Evolutionary conservation across 2,113 vertebrate genomes (phyloP).

Genomic region (Chionomys nivalis): DNA sequence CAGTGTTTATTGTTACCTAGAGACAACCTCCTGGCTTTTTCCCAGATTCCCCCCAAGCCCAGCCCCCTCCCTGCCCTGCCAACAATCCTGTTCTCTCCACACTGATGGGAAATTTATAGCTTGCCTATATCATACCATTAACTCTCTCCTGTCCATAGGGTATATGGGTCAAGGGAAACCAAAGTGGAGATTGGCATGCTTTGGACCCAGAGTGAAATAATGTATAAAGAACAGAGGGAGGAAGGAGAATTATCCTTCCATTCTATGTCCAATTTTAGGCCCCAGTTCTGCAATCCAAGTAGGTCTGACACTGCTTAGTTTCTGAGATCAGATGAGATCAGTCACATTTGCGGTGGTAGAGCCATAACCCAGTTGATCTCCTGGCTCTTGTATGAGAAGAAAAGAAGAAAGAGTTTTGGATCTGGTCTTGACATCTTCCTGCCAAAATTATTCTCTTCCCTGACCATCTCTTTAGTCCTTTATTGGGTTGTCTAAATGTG

Average conservation of each 20-base stretch:
- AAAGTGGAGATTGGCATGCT: constrained; percentile 1
- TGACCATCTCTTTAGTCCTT: background rate
- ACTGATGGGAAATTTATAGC: constrained; percentile 87
- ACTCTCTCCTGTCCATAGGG: constrained; percentile 81
- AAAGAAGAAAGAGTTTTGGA: constrained; percentile 20
- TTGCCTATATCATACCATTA: constrained; percentile 83
- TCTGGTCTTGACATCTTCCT: background rate
- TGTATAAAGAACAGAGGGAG: background rate
- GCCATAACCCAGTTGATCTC: background rate
- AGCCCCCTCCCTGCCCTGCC: constrained; percentile 80
- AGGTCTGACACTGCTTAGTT: background rate
- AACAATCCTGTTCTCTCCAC: constrained; percentile 79
- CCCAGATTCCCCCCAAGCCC: constrained; percentile 83
- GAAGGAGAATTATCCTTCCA: background rate
- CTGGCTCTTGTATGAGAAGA: constrained; percentile 35
- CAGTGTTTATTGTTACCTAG: constrained; percentile 91
- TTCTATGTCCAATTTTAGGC: constrained; percentile 12
- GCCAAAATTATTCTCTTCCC: constrained; percentile 39
- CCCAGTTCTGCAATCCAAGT: background rate
- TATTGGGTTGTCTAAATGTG: background rate
- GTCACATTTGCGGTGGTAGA: background rate
- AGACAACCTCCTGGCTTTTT: constrained; percentile 90
- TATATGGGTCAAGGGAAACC: constrained; percentile 30
- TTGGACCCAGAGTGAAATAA: background rate
- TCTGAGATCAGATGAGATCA: background rate